Conservation (phyloP, 1,140 invertebrate species). For the Rhagoletis pomonella region DNA sequence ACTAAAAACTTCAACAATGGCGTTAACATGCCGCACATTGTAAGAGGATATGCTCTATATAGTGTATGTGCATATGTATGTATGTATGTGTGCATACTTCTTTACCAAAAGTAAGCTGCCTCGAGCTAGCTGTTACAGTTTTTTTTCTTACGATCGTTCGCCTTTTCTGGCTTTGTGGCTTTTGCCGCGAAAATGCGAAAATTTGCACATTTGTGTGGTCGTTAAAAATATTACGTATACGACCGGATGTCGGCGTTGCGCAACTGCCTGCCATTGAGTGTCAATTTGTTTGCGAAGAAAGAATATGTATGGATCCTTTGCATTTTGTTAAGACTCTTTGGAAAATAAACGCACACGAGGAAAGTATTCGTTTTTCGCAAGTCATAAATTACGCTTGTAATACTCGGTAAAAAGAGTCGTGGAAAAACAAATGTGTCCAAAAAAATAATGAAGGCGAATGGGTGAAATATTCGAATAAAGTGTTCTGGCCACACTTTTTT, state of each 20-base stretch:
- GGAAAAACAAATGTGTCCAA: not conserved
- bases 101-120: not conserved
- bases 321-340: not conserved
- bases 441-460: too few relatives aligned
- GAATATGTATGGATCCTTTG: not conserved
- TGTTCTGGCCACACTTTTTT: too few relatives aligned
- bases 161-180: not conserved
- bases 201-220: slow-evolving; percentile 33
- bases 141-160: not conserved
- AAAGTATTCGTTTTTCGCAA: not conserved
- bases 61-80: not conserved
- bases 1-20: slow-evolving; percentile 41
- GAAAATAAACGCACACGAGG: not conserved
- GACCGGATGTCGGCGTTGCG: not conserved
- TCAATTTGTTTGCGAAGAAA: slow-evolving; percentile 16
- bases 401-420: too few relatives aligned
- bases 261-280: slow-evolving; percentile 23
- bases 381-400: not conserved
- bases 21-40: slow-evolving; percentile 2
- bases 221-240: slow-evolving; percentile 46
- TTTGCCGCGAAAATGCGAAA: not conserved
- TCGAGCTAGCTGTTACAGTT: not conserved
- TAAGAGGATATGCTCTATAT: not conserved
- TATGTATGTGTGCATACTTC: not conserved
- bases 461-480: too few relatives aligned